These are phyloP conservation scores for Thalassaphorura encarpata DNA, from an alignment of 1,140 invertebrate species.

Conservation along the genomic window DNA sequence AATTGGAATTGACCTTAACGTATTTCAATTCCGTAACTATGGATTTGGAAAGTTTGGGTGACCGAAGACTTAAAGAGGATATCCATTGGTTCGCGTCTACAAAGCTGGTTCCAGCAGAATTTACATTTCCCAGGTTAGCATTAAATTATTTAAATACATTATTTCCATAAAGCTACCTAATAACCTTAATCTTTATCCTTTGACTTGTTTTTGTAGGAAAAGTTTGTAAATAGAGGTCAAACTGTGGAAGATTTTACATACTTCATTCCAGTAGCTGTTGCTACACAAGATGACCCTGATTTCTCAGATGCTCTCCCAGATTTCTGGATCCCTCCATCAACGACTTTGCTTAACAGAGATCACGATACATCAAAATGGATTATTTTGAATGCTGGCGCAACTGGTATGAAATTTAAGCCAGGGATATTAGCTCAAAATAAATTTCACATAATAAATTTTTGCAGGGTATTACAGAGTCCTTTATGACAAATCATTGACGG, in stretches of 20 bases:
- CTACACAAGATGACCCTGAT: slow-evolving; percentile 37
- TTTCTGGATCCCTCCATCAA: slow-evolving; percentile 10
- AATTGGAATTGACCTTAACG: too few relatives aligned
- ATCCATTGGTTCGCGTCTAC: slow-evolving; percentile 65
- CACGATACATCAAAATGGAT: slow-evolving; percentile 13
- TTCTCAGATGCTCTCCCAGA: slow-evolving; percentile 32
- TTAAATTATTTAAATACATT: too few relatives aligned
- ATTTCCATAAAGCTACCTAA: too few relatives aligned
- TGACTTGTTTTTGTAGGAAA: too few relatives aligned
- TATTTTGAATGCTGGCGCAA: background rate
- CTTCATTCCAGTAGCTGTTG: slow-evolving; percentile 48
- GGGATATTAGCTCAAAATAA: background rate
- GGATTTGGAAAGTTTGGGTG: too few relatives aligned
- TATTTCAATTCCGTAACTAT: too few relatives aligned
- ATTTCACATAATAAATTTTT: background rate
- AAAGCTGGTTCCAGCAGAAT: slow-evolving; percentile 37
- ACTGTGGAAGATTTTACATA: too few relatives aligned
- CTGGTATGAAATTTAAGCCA: background rate
- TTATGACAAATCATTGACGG: slow-evolving; percentile 6
- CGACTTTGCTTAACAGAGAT: background rate
- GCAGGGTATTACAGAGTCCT: slow-evolving; percentile 24
- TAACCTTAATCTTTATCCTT: too few relatives aligned
- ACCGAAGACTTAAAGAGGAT: too few relatives aligned
- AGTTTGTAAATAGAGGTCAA: too few relatives aligned
- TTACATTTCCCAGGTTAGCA: slow-evolving; percentile 6